Conservation (phyloP, 1,140 invertebrate genomes). For the Tetranychus urticae region DNA sequence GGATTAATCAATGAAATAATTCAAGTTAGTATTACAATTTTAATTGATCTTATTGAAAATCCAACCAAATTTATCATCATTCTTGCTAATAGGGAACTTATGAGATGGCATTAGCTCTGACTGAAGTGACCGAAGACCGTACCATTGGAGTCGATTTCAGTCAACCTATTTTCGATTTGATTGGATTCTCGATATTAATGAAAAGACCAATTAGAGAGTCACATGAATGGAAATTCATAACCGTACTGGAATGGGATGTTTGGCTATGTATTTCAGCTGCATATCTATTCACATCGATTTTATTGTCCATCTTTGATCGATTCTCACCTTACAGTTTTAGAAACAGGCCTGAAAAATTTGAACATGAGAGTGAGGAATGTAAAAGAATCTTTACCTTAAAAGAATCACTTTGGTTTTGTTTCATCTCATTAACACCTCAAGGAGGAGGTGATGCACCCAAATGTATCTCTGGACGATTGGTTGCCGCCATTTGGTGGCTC, state of each 20-base stretch:
- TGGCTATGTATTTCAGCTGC: conserved; percentile 34
- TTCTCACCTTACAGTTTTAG: background rate
- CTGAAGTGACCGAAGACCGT: conserved; percentile 77
- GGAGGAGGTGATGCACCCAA: conserved; percentile 86
- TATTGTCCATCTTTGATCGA: background rate
- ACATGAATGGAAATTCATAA: conserved; percentile 86
- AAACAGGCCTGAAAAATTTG: background rate
- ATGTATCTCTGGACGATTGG: conserved; percentile 65
- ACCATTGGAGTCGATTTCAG: conserved; percentile 86
- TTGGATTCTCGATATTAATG: conserved; percentile 79
- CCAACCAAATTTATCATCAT: background rate
- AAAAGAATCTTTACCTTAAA: conserved; percentile 45
- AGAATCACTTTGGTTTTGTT: conserved; percentile 94
- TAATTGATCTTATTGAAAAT: background rate
- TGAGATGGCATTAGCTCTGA: conserved; percentile 48
- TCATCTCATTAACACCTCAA: conserved; percentile 74
- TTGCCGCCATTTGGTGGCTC: conserved; percentile 91
- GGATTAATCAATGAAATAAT: background rate
- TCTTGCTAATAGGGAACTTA: background rate
- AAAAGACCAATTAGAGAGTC: conserved; percentile 47
- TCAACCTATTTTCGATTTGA: conserved; percentile 78
- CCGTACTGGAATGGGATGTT: conserved; percentile 78
- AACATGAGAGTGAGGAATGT: background rate
- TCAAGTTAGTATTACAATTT: background rate
- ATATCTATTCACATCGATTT: background rate